Evolutionary conservation across 2,797 vertebrate species (phyloP).

Genomic region (Urocyon cinereoargenteus): DNA sequence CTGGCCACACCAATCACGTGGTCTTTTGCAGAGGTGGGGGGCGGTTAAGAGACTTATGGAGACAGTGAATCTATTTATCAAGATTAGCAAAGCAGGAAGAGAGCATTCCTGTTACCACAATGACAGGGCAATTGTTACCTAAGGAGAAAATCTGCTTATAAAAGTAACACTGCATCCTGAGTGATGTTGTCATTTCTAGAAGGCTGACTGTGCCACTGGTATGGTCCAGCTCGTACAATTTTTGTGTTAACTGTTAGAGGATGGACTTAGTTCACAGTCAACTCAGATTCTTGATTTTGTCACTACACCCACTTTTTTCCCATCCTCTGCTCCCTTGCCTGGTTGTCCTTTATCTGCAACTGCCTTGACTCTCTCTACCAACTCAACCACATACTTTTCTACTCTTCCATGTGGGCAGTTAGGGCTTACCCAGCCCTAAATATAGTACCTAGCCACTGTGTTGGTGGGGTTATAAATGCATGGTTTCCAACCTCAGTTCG

Average conservation of each 20-base stretch:
- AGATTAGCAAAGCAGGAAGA: constrained; percentile 44
- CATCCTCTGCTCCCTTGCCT: not conserved
- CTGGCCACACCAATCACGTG: not conserved
- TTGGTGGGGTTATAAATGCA: not conserved
- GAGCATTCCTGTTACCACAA: not conserved
- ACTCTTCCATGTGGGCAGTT: not conserved
- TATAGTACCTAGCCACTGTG: not conserved
- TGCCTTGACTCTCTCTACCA: not conserved
- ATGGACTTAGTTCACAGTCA: not conserved
- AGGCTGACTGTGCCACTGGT: not conserved
- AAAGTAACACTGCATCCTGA: not conserved
- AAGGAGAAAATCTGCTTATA: not conserved
- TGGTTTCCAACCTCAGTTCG: not conserved
- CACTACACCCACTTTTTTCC: not conserved
- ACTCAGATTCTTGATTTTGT: not conserved
- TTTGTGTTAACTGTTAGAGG: not conserved
- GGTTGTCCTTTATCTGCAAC: not conserved
- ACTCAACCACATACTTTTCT: not conserved
- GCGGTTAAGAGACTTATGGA: not conserved
- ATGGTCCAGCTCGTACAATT: not conserved
- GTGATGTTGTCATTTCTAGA: not conserved
- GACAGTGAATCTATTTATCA: not conserved
- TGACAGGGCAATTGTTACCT: not conserved
- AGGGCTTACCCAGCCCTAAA: not conserved
- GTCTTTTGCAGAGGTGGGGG: not conserved